phyloP scores from a whole-genome alignment of 1,140 invertebrate species.

The Leucophenga varia region DNA sequence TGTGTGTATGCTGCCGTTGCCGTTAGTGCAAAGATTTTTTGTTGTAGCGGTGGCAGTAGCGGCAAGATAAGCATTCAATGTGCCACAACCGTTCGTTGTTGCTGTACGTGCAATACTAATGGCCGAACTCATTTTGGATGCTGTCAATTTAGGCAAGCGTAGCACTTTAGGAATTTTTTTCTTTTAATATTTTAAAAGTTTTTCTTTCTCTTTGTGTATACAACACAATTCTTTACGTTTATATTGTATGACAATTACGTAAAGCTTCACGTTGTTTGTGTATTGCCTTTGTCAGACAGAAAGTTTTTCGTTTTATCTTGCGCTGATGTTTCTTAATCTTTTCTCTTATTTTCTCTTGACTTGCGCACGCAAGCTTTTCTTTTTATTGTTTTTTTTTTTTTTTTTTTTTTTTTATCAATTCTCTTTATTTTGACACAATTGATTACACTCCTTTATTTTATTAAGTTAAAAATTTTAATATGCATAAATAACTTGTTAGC shows the following conservation, averaged over 20 bases:
- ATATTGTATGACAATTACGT: slow-evolving; percentile 22
- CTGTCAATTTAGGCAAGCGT: too few species aligned
- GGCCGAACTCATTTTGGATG: slow-evolving; percentile 38
- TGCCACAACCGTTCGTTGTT: slow-evolving; percentile 28
- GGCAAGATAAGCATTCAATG: slow-evolving; percentile 7
- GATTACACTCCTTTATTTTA: slow-evolving; percentile 1
- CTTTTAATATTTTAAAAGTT: too few species aligned
- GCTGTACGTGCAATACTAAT: slow-evolving; percentile 33
- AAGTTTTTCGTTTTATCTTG: slow-evolving; percentile 42
- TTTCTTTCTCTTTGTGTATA: too few species aligned
- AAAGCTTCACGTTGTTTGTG: slow-evolving; percentile 12
- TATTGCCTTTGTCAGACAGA: slow-evolving; percentile 15
- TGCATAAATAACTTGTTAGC: too few species aligned
- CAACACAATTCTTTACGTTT: too few species aligned
- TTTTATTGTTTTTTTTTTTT: slow-evolving; percentile 10
- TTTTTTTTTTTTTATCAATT: slow-evolving; percentile 8
- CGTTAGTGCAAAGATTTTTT: slow-evolving; percentile 4
- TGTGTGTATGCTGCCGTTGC: slow-evolving; percentile 21
- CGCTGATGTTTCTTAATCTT: slow-evolving; percentile 2
- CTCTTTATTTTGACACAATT: slow-evolving; percentile 25
- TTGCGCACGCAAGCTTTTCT: slow-evolving; percentile 38
- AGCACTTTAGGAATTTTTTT: too few species aligned
- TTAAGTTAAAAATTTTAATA: slow-evolving; percentile 11
- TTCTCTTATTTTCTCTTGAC: slow-evolving; percentile 20
- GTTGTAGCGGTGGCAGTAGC: slow-evolving; percentile 6